phyloP scores from a whole-genome alignment of 1,140 invertebrate genomes.

The Saxidomus purpurata region DNA sequence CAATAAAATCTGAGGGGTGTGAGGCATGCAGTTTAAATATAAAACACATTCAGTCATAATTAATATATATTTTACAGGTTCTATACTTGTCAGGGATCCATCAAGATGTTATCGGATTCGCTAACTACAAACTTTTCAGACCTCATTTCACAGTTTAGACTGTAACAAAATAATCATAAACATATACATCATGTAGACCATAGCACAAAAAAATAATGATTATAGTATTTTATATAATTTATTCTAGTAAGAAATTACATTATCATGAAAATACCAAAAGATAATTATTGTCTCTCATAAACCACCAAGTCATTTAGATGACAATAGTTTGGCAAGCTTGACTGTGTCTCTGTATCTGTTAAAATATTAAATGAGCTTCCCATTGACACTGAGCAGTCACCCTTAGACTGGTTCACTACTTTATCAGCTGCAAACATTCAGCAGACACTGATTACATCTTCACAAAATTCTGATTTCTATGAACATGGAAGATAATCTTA shows the following conservation, averaged over 20 bases:
- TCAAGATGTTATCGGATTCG: background rate
- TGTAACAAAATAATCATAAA: too few species aligned
- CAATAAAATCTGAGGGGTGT: background rate
- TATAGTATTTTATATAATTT: too few species aligned
- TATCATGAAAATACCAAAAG: too few species aligned
- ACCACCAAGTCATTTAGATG: background rate
- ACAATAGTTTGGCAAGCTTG: conserved; percentile 5
- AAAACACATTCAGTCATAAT: background rate
- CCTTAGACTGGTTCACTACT: conserved; percentile 28
- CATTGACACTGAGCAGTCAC: conserved; percentile 44
- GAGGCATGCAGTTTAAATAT: background rate
- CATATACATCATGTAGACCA: too few species aligned
- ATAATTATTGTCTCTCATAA: too few species aligned
- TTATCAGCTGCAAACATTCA: conserved; percentile 26
- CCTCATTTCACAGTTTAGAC: too few species aligned
- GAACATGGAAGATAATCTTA: background rate
- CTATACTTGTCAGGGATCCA: background rate
- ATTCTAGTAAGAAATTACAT: too few species aligned
- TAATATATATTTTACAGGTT: background rate
- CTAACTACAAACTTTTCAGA: too few species aligned
- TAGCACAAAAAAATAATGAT: too few species aligned
- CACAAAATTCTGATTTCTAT: background rate
- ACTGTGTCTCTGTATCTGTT: conserved; percentile 23
- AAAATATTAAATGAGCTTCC: conserved; percentile 41
- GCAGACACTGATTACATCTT: conserved; percentile 21